These are phyloP conservation scores for Engystomops pustulosus DNA, from an alignment of 2,113 vertebrate genomes.

Conservation along the genomic window DNA sequence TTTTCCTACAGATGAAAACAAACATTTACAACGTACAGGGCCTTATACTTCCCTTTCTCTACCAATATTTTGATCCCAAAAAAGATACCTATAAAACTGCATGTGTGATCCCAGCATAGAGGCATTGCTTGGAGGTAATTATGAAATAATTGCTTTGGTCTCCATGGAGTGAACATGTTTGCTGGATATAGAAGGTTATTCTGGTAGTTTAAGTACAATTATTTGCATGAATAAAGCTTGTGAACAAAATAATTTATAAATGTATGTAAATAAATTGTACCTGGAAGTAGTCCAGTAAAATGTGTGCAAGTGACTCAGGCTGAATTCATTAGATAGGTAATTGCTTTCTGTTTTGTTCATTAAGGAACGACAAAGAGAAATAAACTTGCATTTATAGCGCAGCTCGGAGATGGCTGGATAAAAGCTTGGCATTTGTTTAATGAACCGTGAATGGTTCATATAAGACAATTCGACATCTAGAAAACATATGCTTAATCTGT, in stretches of 20 bases:
- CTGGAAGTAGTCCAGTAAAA: conserved; percentile 27
- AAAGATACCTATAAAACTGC: too few relatives aligned
- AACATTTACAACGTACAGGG: too few relatives aligned
- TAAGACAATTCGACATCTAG: neutral
- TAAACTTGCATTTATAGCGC: neutral
- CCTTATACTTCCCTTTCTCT: too few relatives aligned
- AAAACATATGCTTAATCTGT: conserved; percentile 20
- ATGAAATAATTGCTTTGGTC: neutral
- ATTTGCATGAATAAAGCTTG: conserved; percentile 30
- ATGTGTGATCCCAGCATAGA: too few relatives aligned
- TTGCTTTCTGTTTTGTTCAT: conserved; percentile 50
- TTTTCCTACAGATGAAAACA: too few relatives aligned
- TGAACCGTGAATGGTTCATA: conserved; percentile 8
- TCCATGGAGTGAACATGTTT: neutral
- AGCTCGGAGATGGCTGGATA: neutral
- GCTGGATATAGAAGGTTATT: conserved; percentile 6
- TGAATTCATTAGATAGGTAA: conserved; percentile 27
- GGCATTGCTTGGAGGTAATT: neutral
- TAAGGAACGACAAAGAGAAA: conserved; percentile 42
- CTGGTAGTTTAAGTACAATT: conserved; percentile 1
- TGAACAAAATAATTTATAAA: conserved; percentile 34
- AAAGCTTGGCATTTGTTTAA: conserved; percentile 41
- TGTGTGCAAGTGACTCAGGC: neutral
- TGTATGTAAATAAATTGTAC: conserved; percentile 54
- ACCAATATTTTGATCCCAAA: too few relatives aligned